Evolutionary conservation across 2,113 vertebrate species (phyloP).

Genomic region (Gymnobelideus leadbeateri): DNA sequence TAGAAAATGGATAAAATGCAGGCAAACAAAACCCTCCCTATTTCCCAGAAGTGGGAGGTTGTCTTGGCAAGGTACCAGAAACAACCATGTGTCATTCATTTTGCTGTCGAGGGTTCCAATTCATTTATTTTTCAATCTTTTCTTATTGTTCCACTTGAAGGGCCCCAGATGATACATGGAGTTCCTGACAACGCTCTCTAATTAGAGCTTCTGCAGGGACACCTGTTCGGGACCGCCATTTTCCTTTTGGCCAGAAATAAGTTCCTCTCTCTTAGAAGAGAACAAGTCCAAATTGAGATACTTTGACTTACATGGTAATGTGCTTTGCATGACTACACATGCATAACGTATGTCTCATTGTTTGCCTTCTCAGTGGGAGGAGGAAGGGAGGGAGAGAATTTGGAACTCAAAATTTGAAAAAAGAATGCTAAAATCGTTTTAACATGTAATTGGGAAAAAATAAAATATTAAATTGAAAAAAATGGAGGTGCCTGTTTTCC

Average conservation of each 20-base stretch:
- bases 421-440: neutral
- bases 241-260: neutral
- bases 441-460: neutral
- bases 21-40: conserved; percentile 10
- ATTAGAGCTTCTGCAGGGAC: neutral
- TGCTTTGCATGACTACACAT: neutral
- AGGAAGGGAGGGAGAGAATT: neutral
- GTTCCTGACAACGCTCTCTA: neutral
- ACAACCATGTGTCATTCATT: neutral
- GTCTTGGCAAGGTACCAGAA: conserved; percentile 19
- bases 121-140: neutral
- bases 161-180: neutral
- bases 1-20: neutral
- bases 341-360: neutral
- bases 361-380: neutral
- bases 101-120: conserved; percentile 16
- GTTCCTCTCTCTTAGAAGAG: neutral
- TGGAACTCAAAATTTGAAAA: neutral
- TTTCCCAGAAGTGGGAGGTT: neutral
- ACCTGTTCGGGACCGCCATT: neutral
- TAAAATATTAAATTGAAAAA: neutral
- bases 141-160: neutral
- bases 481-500: neutral
- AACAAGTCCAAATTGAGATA: neutral
- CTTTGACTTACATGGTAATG: neutral